Conservation (phyloP, 23 tunicate species). For the Ciona savignyi region DNA sequence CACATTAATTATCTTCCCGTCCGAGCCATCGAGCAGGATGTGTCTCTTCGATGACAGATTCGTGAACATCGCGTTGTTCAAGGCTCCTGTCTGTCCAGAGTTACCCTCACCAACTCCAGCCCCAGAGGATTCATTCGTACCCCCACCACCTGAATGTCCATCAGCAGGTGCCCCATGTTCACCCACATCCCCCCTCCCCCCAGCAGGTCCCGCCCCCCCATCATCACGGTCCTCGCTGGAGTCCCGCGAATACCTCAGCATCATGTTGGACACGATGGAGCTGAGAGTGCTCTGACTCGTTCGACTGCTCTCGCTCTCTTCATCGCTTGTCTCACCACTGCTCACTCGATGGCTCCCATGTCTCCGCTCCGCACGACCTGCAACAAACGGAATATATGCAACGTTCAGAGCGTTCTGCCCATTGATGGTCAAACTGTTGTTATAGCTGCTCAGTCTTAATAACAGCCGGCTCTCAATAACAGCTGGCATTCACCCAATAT, state of each 20-base stretch:
- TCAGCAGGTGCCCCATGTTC: conserved; percentile 10
- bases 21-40: conserved; percentile 11
- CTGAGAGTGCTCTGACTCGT: conserved; percentile 38
- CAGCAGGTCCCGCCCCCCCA: conserved; percentile 16
- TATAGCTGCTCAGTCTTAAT: too few relatives aligned
- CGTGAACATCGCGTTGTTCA: conserved; percentile 30
- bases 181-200: conserved; percentile 15
- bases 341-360: conserved; percentile 18
- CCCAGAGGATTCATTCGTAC: background rate
- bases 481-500: too few relatives aligned
- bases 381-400: too few relatives aligned
- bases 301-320: conserved; percentile 58
- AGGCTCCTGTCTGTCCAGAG: background rate
- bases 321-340: conserved; percentile 49
- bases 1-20: conserved; percentile 26
- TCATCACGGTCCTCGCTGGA: conserved; percentile 61
- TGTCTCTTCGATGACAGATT: conserved; percentile 1
- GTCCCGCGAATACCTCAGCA: conserved; percentile 25
- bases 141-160: too few relatives aligned
- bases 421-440: too few relatives aligned
- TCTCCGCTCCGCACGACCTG: conserved; percentile 28
- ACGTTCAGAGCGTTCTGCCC: too few relatives aligned
- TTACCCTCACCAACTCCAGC: background rate
- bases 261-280: conserved; percentile 13
- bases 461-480: too few relatives aligned